These are phyloP conservation scores for Hofmannophila pseudospretella DNA, from an alignment of 2,888 invertebrate species.

Conservation along the genomic window DNA sequence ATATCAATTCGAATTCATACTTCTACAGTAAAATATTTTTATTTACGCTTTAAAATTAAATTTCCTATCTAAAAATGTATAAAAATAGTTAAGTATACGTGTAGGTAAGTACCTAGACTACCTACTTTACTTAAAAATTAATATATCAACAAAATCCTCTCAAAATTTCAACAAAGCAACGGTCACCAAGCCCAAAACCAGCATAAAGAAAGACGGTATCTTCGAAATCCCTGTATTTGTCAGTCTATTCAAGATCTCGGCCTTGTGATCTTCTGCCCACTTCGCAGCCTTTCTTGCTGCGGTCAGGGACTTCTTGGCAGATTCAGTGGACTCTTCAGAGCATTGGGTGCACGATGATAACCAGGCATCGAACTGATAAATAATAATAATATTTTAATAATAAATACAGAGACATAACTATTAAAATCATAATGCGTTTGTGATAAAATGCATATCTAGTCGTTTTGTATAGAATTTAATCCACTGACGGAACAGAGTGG, in stretches of 20 bases:
- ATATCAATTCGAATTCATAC: background rate
- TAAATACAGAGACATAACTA: no score
- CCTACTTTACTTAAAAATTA: no score
- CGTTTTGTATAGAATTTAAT: no score
- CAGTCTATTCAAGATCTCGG: conserved; percentile 37
- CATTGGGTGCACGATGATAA: conserved; percentile 43
- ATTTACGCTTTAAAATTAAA: background rate
- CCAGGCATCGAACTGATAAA: conserved; percentile 57
- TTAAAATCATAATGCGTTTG: no score
- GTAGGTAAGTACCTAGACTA: no score
- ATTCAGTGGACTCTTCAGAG: conserved; percentile 25
- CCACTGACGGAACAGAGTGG: no score
- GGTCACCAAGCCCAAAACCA: conserved; percentile 13
- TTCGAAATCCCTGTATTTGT: conserved; percentile 24
- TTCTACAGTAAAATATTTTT: background rate
- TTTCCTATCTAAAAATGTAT: background rate
- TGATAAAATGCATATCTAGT: no score
- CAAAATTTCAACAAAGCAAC: no score
- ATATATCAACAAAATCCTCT: no score
- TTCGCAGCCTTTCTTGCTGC: conserved; percentile 24
- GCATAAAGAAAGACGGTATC: conserved; percentile 28
- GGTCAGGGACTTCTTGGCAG: conserved; percentile 27
- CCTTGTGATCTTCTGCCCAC: conserved; percentile 50
- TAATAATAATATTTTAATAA: no score
- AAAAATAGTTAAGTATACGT: background rate